Conservation (phyloP, 2,888 invertebrate species). For the Pimpla rufipes region DNA sequence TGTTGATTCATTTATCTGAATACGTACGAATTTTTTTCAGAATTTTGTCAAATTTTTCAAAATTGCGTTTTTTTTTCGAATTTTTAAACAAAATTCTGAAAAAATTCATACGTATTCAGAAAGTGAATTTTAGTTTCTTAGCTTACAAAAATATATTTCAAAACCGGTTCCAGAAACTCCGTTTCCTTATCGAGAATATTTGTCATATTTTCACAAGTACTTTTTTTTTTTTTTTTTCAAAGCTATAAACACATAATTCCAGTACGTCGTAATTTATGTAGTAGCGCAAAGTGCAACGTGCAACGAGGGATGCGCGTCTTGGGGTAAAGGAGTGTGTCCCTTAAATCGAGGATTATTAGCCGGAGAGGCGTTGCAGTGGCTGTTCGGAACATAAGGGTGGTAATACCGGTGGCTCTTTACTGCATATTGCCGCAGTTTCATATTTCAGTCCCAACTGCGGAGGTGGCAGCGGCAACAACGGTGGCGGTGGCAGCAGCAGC, state of each 20-base stretch:
- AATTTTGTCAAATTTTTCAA: no score
- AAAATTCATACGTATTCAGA: no score
- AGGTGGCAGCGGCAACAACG: conserved; percentile 4
- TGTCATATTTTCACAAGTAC: background rate
- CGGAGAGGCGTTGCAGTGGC: conserved; percentile 55
- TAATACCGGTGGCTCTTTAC: conserved; percentile 73
- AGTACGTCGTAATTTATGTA: no score
- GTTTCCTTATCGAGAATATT: no score
- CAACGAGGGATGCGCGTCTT: conserved; percentile 2
- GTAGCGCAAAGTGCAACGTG: background rate
- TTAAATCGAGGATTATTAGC: conserved; percentile 72
- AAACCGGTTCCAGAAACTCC: no score
- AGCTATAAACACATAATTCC: no score
- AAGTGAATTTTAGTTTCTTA: background rate
- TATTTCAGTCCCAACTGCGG: conserved; percentile 67
- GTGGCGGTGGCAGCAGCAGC: conserved; percentile 60
- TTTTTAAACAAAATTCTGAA: no score
- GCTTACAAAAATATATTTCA: no score
- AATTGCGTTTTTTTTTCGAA: no score
- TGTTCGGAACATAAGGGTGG: conserved; percentile 68
- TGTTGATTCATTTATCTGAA: no score
- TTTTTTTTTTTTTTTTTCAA: no score
- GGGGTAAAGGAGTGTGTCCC: conserved; percentile 2
- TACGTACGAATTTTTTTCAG: no score
- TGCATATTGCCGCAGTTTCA: conserved; percentile 77